Base-by-base conservation (phyloP, 2,888 invertebrate genomes). In the Bhutanitis thaidina region DNA sequence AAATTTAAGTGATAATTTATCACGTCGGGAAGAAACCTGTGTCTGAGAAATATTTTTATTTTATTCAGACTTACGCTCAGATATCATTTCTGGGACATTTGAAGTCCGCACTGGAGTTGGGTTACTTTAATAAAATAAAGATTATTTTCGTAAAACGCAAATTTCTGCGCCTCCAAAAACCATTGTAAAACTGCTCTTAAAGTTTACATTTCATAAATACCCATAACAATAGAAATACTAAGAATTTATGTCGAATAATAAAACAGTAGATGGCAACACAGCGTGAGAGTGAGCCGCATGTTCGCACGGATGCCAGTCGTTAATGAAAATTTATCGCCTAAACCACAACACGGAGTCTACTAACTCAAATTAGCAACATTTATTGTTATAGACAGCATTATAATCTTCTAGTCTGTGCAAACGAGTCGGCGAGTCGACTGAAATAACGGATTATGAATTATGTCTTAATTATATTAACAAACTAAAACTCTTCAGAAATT, bases 291-390 rank as follows among this genome's bases (percentile, higher is more conserved):
- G 45, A 35, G 43, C 41, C 53, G 57, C 49, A 46, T 52, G 54
- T 48, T 53, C 60, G 57, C 45, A 54, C 65, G 64, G 67, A 68
- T 63, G 62, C 56, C 57, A 64, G 61, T 70, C 66, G 61, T 70
- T 67, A 72, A 70, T 67, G 60, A 62, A 62, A 61, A 69, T 74
- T 74, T 77, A 75, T 71, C 59, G 67, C 58, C 56, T 49, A 61
- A 69, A 65, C 70, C 68, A 62, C 69, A 67, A 69, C 70, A 61
- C 56, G 54, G 56, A 65, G 57, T 64, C 62, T 64, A 66, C 63
- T 64, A 62, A 70, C 67, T 69, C 57, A 62, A 70, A 72, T 71
- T 71, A 74, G 65, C 61, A 66, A 63, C 65, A 62, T 74, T 74
- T 67, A 71, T 65, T 65, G 68, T 66, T 67, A 64, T 61, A 63